These are phyloP conservation scores for Tigriopus japonicus DNA, from an alignment of 1,140 invertebrate genomes.

Conservation along the genomic window DNA sequence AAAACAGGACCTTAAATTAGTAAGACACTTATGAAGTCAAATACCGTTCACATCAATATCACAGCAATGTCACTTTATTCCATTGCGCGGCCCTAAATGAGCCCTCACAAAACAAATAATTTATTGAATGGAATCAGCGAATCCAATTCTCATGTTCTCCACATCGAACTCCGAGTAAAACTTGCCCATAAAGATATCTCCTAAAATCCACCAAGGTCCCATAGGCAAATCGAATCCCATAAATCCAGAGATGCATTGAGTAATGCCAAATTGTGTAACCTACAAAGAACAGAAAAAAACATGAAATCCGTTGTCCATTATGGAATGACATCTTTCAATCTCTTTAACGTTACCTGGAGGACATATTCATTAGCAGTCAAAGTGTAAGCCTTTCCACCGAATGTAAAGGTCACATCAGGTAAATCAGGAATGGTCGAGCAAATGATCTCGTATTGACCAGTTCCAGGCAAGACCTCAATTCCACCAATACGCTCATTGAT, in stretches of 20 bases:
- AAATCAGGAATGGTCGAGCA: conserved; percentile 24
- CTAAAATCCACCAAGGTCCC: conserved; percentile 33
- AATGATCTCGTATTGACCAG: conserved; percentile 19
- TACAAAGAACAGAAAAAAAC: conserved; percentile 17
- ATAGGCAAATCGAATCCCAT: conserved; percentile 35
- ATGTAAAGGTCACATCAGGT: conserved; percentile 32
- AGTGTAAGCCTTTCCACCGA: conserved; percentile 32
- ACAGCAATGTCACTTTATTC: no score
- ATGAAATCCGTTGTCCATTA: neutral
- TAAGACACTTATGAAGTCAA: no score
- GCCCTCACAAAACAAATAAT: neutral
- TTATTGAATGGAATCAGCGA: conserved; percentile 41
- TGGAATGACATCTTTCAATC: conserved; percentile 16
- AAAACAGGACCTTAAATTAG: no score
- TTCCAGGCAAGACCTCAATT: conserved; percentile 14
- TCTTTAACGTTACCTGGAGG: conserved; percentile 25
- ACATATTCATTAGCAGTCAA: conserved; percentile 31
- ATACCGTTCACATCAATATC: no score
- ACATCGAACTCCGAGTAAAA: conserved; percentile 94
- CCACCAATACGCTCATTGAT: conserved; percentile 16
- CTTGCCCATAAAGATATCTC: conserved; percentile 34
- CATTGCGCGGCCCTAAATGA: no score
- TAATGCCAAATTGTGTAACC: conserved; percentile 28
- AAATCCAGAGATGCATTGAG: conserved; percentile 36
- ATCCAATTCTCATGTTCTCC: conserved; percentile 73